Evolutionary conservation across 2,113 vertebrate genomes (phyloP), one percentile per base, ranked within the genome.

Genomic region (Calyptommatus sinebrachiatus): DNA sequence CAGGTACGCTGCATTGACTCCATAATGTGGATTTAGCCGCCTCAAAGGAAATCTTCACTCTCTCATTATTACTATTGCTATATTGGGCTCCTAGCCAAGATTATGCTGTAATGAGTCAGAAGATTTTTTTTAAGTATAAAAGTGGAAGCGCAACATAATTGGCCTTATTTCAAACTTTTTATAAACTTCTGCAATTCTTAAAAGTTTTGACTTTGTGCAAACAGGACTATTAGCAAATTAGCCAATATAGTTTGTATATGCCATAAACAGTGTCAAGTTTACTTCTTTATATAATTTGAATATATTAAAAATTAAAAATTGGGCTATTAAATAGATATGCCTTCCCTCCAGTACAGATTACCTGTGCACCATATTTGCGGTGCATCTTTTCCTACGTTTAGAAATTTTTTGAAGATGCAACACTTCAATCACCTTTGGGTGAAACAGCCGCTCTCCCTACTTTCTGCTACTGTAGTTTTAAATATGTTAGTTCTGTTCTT

Each of bases 91-190:
- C 26, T 7, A 35, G 48, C n/a, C 73, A 75, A 50, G 2, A 0
- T 76, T 73, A 26, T 46, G 73, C 85, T 76, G 82, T 71, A 72
- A 45, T 66, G 70, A 73, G 0, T 1, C 21, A 71, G 11, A 20
- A 1, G 3, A 71, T 2, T 20, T 81, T n/a, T n/a, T 65, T 29
- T 29, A 53, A 1, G 8, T 67, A 3, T 57, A 31, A 57, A 31
- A 79, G 45, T 20, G 22, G 18, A 65, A 57, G 29, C 69, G 66
- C 24, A 28, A n/a, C 24, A 65, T n/a, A 65, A 65, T 65, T 65
- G 24, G 62, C 22, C 22, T 24, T 8, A 11, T n/a, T 28, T 65
- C n/a, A 22, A 12, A 14, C 63, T 24, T 12, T 28, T 28, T n/a
- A 24, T 10, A 24, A n/a, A 65, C 26, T 18, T 28, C 26, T 65